phyloP scores from a whole-genome alignment of 1,140 invertebrate species.

The Drosophila watanabei region DNA sequence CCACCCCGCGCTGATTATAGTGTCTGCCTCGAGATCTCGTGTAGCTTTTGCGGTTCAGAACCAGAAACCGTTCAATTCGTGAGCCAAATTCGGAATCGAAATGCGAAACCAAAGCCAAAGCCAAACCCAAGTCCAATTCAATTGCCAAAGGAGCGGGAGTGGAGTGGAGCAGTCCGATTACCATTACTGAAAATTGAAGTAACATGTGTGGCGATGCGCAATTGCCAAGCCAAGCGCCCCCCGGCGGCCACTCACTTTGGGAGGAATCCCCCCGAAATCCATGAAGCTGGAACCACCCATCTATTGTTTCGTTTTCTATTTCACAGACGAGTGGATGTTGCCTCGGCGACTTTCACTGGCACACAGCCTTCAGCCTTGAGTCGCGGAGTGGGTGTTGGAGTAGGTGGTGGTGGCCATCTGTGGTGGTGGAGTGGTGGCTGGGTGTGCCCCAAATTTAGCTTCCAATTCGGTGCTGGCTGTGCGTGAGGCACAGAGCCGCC shows the following conservation, averaged over 20 bases:
- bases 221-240: conserved; percentile 59
- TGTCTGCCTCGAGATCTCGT: conserved; percentile 14
- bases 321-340: conserved; percentile 74
- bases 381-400: conserved; percentile 5
- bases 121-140: conserved; percentile 27
- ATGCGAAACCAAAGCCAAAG: conserved; percentile 18
- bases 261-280: conserved; percentile 9
- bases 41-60: conserved; percentile 40
- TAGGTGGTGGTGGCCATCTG: neutral
- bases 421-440: conserved; percentile 14
- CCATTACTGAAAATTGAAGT: conserved; percentile 78
- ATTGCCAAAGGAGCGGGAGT: conserved; percentile 24
- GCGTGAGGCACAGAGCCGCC: conserved; percentile 46
- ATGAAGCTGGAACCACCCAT: conserved; percentile 5
- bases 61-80: conserved; percentile 58
- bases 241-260: conserved; percentile 56
- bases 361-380: conserved; percentile 64
- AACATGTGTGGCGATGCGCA: conserved; percentile 74
- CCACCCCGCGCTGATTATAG: conserved; percentile 34
- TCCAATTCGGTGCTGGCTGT: conserved; percentile 46
- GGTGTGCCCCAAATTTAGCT: conserved; percentile 51
- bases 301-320: conserved; percentile 82
- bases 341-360: conserved; percentile 72
- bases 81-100: conserved; percentile 50
- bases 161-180: conserved; percentile 48